Evolutionary conservation across 2,113 vertebrate species (phyloP).

Genomic region (Alouatta palliata): DNA sequence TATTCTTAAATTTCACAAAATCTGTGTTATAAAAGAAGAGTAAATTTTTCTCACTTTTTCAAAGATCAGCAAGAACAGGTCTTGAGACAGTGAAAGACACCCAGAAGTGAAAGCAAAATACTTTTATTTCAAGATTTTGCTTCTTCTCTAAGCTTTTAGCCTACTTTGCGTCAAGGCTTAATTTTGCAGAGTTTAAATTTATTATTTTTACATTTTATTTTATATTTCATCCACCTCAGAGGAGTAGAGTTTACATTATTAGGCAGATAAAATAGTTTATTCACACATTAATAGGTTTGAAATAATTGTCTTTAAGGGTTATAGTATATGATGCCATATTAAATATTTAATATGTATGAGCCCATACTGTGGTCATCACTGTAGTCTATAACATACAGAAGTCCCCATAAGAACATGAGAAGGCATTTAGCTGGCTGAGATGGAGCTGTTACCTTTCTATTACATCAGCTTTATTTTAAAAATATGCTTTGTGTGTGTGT

Average conservation of each 20-base stretch:
- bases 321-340: not conserved
- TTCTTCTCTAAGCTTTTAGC: not conserved
- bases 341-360: not conserved
- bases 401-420: not conserved
- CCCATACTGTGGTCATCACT: not conserved
- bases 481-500: not conserved
- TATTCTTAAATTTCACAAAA: not conserved
- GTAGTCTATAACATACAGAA: not conserved
- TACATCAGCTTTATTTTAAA: not conserved
- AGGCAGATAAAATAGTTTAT: not conserved
- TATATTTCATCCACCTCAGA: not conserved
- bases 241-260: not conserved
- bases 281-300: not conserved
- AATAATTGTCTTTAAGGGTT: not conserved
- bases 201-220: not conserved
- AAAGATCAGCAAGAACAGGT: not conserved
- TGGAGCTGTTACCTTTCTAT: not conserved
- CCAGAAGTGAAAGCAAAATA: not conserved
- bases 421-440: not conserved
- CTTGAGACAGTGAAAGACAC: not conserved
- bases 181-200: not conserved
- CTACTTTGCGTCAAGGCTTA: not conserved
- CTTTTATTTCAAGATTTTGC: not conserved
- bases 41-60: not conserved
- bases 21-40: not conserved